Conservation (phyloP, 2,797 vertebrate genomes). For the Mustela erminea region DNA sequence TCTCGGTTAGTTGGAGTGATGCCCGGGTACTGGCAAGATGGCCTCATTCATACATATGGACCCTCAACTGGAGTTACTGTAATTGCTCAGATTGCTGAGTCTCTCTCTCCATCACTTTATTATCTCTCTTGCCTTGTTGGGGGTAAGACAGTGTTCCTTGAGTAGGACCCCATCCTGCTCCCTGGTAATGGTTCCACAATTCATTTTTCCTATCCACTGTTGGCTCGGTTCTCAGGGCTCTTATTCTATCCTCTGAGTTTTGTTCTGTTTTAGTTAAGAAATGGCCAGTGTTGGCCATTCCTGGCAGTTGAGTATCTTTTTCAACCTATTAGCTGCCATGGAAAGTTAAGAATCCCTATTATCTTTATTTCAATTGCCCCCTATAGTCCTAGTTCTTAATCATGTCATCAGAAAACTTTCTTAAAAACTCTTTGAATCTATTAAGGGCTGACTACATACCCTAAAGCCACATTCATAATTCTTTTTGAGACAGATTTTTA, state of each 20-base stretch:
- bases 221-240: background rate
- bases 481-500: background rate
- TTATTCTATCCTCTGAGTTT: background rate
- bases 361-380: background rate
- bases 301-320: background rate
- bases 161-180: background rate
- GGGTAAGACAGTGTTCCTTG: too few relatives aligned
- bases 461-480: background rate
- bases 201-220: background rate
- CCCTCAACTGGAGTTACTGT: rapidly evolving
- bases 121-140: background rate
- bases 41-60: background rate
- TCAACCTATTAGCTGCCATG: background rate
- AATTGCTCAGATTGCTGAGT: background rate
- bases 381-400: background rate
- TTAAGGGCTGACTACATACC: background rate
- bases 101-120: background rate
- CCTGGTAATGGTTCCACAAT: background rate
- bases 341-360: background rate
- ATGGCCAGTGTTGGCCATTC: background rate
- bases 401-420: background rate
- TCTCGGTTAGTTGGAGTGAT: background rate
- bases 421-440: background rate
- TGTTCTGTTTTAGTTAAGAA: background rate
- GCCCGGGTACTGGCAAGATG: background rate